Base-by-base conservation (phyloP, 2,797 vertebrate species). In the Remorina albescens region DNA sequence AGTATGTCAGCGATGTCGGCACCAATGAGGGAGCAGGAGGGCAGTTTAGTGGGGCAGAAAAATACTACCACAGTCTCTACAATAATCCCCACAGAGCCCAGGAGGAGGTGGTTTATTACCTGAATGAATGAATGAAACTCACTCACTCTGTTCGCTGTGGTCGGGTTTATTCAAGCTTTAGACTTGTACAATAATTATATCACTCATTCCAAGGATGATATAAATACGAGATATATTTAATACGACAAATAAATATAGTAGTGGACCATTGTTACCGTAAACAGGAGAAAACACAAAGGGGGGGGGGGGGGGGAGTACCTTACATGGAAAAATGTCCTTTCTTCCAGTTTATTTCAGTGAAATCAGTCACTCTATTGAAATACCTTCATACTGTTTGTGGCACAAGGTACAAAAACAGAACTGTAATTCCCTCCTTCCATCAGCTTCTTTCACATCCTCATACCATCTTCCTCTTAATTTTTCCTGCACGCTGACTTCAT, bases 191-290 rank as follows among this genome's bases (percentile, higher is more conserved):
- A 56, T 78, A 64, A 70, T 65, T 32, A 42, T 39, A 56, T 84
- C 25, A 64, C 34, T 58, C 32, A 68, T 44, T 72, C 23, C 36
- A 64, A 51, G 44, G 21, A 60, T 18, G 23, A 77, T 68, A 81
- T 72, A 81, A 71, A 86, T 74, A 74, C 30, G 63, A 64, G 63
- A 64, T 36, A 0, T 59, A 56, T 63, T 68, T 65, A 21, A 69
- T 71, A 51, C 37, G 58, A 88, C 39, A 86, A 87, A 90, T 87
- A 91, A 87, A 91, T 87, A 86, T 10, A 47, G 62, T 6, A 36
- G 42, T 64, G 62, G 59, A 71, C 23, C 61, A n/a, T 19, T 62
- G 6, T 36, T 7, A 4, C 12, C 25, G 13, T 78, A 8, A 64
- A 51, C 41, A 28, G 53, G 23, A 25, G 32, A 50, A 36, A 80